A percentile compares a stretch with the other conserved stretches of the same genome.
These are phyloP conservation scores for Styela clava DNA, from an alignment of 23 tunicate genomes.

Conservation along the genomic window DNA sequence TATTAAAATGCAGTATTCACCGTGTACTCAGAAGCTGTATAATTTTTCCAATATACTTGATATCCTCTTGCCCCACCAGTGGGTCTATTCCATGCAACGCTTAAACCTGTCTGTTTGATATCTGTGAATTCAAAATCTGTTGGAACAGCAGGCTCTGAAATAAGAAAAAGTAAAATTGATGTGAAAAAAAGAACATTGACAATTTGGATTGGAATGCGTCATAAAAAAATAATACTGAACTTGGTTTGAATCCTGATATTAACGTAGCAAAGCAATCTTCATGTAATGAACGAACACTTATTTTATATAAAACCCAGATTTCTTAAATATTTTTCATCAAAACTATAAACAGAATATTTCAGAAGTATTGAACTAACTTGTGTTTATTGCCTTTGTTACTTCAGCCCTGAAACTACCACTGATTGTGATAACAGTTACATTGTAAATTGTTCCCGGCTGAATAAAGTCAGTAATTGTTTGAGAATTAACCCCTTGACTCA, in stretches of 20 bases:
- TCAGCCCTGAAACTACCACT: not conserved
- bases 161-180: not conserved
- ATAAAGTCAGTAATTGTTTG: not conserved
- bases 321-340: too few relatives aligned
- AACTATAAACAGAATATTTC: too few relatives aligned
- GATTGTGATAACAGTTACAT: not conserved
- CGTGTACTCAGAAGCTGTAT: not conserved
- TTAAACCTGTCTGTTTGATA: not conserved
- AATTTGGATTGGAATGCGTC: too few relatives aligned
- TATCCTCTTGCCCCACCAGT: not conserved
- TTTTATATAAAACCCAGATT: too few relatives aligned
- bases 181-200: too few relatives aligned
- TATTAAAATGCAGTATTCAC: too few relatives aligned
- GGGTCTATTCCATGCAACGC: not conserved
- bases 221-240: too few relatives aligned
- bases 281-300: too few relatives aligned
- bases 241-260: too few relatives aligned
- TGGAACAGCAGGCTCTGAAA: slow-evolving; percentile 21
- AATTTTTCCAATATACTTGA: slow-evolving; percentile 13
- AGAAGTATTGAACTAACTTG: slow-evolving; percentile 19
- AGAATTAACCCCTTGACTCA: not conserved
- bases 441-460: slow-evolving; percentile 14
- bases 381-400: not conserved
- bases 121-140: not conserved
- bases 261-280: too few relatives aligned